Percentiles rank a stretch among this genome's conserved stretches.
These are phyloP conservation scores for Cyclina sinensis DNA, from an alignment of 1,140 invertebrate species.

Conservation along the genomic window DNA sequence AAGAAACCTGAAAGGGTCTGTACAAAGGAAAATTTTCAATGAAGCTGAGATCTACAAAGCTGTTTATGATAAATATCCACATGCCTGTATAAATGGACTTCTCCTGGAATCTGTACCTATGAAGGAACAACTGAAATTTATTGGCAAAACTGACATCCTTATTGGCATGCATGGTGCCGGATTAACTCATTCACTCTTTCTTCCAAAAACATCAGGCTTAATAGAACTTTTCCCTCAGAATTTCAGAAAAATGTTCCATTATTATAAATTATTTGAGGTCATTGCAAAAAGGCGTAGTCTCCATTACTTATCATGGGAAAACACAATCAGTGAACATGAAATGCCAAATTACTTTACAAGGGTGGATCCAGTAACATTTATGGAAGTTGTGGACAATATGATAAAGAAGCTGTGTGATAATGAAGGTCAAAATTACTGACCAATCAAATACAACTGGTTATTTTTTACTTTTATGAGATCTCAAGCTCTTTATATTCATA, in stretches of 20 bases:
- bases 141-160: constrained; percentile 94
- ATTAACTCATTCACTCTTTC: constrained; percentile 96
- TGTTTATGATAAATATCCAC: constrained; percentile 48
- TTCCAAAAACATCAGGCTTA: constrained; percentile 97
- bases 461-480: too few species aligned
- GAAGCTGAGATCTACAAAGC: constrained; percentile 75
- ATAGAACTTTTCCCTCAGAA: constrained; percentile 93
- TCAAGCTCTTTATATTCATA: too few species aligned
- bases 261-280: constrained; percentile 71
- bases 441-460: too few species aligned
- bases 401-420: neutral
- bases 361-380: neutral
- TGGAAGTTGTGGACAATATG: neutral
- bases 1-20: constrained; percentile 79
- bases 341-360: constrained; percentile 63
- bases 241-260: constrained; percentile 67
- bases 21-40: constrained; percentile 80
- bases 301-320: constrained; percentile 76
- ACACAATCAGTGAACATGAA: constrained; percentile 71
- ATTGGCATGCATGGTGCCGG: constrained; percentile 99
- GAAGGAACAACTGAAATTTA: constrained; percentile 74
- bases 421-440: neutral
- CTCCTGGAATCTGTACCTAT: constrained; percentile 78
- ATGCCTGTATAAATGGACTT: constrained; percentile 68
- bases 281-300: constrained; percentile 77